Evolutionary conservation across 30 jellyfish, hydroid and myxozoan genomes (phyloP), one percentile per base, ranked within the genome.

Genomic region (Hydra vulgaris): DNA sequence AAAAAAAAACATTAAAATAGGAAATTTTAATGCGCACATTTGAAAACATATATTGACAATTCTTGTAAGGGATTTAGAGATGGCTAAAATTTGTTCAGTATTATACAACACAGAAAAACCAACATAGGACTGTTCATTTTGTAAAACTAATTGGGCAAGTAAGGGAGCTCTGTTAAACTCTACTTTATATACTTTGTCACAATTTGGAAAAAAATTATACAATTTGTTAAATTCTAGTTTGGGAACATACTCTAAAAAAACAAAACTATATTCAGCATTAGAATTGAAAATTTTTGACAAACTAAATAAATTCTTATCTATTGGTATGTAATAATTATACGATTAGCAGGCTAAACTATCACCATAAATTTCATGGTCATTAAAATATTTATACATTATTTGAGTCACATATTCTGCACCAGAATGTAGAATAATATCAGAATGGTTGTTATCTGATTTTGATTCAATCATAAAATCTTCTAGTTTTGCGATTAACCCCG

Each of bases 301-400:
- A n/a, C 22, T 78, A 17, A 21, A 25, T 15, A 78, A 61, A 17
- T 15, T 15, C 24, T 25, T 25, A 40, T 78, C 79, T 61, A 21
- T 53, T 23, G 7, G 79, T 78, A 52, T 52, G 18, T 53, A 12
- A 61, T 27, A 7, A 78, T 53, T 75, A 78, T 22, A 75, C 5
- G 79, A 78, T 12, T 54, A 15, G 18, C 54, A 0, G 17, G 26
- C 8, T 15, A 20, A 18, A 20, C 16, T 23, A 53, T 78, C 85
- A 21, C 55, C 79, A 18, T 61, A 80, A 25, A 78, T n/a, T 52
- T 78, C 85, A 66, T 54, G 24, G 4, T 52, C 53, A 1, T 78
- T 74, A 66, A 80, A 80, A 77, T 26, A 80, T 25, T 67, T 24
- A 80, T 25, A 25, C 83, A 80, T 80, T 71, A 71, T 0, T 20